These are phyloP conservation scores for Xenentodon cancila DNA, from an alignment of 2,797 vertebrate species.

Conservation along the genomic window DNA sequence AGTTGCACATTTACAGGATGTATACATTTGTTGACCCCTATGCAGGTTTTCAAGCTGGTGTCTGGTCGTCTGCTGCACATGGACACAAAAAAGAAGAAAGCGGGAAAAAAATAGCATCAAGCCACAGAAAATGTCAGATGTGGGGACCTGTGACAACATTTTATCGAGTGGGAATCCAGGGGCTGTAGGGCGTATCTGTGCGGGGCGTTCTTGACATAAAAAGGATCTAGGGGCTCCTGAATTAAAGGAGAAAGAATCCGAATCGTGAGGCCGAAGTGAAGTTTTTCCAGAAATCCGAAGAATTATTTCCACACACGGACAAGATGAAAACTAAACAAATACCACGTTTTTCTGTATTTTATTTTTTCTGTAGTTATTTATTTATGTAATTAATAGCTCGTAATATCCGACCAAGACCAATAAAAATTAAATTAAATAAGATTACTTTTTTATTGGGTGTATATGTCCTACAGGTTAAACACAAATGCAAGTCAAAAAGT, in stretches of 20 bases:
- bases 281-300: not conserved
- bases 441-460: not conserved
- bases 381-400: not conserved
- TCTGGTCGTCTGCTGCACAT: slow-evolving; percentile 29
- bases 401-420: not conserved
- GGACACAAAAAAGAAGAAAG: slow-evolving; percentile 8
- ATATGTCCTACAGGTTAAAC: not conserved
- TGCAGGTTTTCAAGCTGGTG: slow-evolving; percentile 25
- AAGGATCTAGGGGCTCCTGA: slow-evolving; percentile 26
- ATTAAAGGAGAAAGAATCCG: slow-evolving; percentile 7
- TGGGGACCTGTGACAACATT: slow-evolving; percentile 40
- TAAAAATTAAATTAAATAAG: not conserved
- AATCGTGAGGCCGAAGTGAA: slow-evolving; percentile 5
- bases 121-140: slow-evolving; percentile 51
- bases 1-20: slow-evolving; percentile 52
- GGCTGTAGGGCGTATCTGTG: slow-evolving; percentile 24
- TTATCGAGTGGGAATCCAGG: slow-evolving; percentile 42
- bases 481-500: slow-evolving; percentile 4
- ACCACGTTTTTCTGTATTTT: not conserved
- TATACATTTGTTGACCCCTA: slow-evolving; percentile 27
- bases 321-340: too few species aligned
- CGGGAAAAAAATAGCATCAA: slow-evolving; percentile 35
- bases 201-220: slow-evolving; percentile 35
- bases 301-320: too few species aligned
- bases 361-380: slow-evolving; percentile 6